Base-by-base conservation (phyloP, 1,140 invertebrate genomes). In the Aphelinus atriplicis region DNA sequence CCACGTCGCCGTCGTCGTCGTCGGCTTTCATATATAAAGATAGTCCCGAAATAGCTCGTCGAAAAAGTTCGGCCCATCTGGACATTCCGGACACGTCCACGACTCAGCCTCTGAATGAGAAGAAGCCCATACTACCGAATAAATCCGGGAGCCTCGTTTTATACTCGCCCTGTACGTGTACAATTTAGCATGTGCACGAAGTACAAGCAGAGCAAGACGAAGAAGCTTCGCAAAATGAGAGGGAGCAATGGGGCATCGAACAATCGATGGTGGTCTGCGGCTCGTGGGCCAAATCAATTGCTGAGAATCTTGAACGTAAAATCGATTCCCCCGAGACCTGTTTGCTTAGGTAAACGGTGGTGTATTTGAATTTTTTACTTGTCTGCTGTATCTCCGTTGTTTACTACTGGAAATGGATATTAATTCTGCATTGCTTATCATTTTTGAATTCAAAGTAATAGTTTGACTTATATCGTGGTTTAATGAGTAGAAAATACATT, bases 1-100 rank as follows among this genome's bases (percentile, higher is more conserved):
- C 56, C 46, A 69, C 5, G n/a, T 60, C 7, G 46, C 51, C 56
- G 43, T 3, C 6, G 43, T 7, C 7, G 45, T 1, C 57, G 62
- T 48, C 48, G 10, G 55, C 50, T 65, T 72, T 56, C 42, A 64
- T 64, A 64, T 63, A 45, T 7, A 64, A 64, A 71, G 58, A 43
- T 9, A 2, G 45, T 6, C 58, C n/a, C 45, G 7, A 4, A 67
- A 56, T 45, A 6, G 42, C 5, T 42, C 42, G 9, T 3, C 7
- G 42, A 7, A 60, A 26, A 26, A 26, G 26, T 26, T 26, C 26
- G 26, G 26, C 26, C 26, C 26, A 26, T 26, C 26, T 57, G 60
- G 51, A 57, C 63, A 66, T 60, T 73, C 71, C 10, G n/a, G 48
- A 60, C 71, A 73, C 71, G 71, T 66, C 56, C 63, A 26, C 10